Conservation (phyloP, 2,888 invertebrate genomes). For the Epinotia ramella region DNA sequence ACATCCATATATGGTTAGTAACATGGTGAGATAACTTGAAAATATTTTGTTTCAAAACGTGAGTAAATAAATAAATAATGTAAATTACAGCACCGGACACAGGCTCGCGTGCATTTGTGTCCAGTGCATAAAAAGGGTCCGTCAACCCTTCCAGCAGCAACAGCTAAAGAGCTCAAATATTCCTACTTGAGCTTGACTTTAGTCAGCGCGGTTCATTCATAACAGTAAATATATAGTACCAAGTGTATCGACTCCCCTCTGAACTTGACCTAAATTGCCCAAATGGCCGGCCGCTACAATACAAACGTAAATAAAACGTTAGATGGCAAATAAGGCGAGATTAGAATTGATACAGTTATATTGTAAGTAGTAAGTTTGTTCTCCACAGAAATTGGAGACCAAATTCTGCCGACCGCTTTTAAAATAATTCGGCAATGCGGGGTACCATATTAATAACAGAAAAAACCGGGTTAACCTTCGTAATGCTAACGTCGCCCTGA, state of each 20-base stretch:
- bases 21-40: too few relatives aligned
- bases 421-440: constrained; percentile 8
- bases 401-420: background rate
- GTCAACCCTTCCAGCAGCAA: too few relatives aligned
- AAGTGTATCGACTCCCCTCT: background rate
- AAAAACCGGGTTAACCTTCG: constrained; percentile 21
- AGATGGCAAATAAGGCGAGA: background rate
- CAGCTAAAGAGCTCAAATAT: background rate
- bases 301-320: constrained; percentile 22
- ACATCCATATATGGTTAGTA: too few relatives aligned
- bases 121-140: too few relatives aligned
- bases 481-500: background rate
- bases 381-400: background rate
- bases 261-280: constrained; percentile 41
- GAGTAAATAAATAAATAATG: too few relatives aligned
- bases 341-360: background rate
- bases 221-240: background rate
- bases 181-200: background rate
- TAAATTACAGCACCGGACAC: too few relatives aligned
- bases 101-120: too few relatives aligned
- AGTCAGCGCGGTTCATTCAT: background rate
- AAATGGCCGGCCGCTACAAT: constrained; percentile 13
- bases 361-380: background rate
- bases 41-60: too few relatives aligned
- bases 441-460: background rate